Base-by-base conservation (phyloP, 2,888 invertebrate genomes). In the Willowsia nigromaculata region DNA sequence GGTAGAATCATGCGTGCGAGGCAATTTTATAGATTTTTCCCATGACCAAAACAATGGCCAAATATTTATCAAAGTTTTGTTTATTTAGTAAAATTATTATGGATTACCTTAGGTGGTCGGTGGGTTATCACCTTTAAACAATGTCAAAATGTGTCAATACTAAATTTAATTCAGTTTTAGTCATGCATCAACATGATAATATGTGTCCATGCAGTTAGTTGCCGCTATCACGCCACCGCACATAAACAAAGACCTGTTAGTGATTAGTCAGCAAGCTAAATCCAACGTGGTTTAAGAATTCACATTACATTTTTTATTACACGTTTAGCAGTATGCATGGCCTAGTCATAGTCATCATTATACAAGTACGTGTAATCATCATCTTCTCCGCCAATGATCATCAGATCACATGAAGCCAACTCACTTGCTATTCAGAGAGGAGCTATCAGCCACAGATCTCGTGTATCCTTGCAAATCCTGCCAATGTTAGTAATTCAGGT, bases 381-480 rank as follows among this genome's bases (percentile, higher is more conserved):
- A 84, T 53, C 84, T 76, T 33, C 76, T 59, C 50, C 53, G 43
- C 56, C 68, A 71, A 53, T 53, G 76, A 59, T 82, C 88, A 88
- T 88, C 37, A 88, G 74, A 88, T 88, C 88, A 74, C 82, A 88
- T 82, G 81, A 87, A 50, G 56, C 50, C 47, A 76, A 76, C 50
- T 71, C 4, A 76, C 71, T 74, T 18, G 71, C 6, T 9, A 40
- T 68, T 33, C 6, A 1, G 68, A 40, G 43, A 27, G 43, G 6
- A 62, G 15, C 27, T 30, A 88, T 88, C 88, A 88, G 88, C 30
- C 82, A 50, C 30, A 80, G 71, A 82, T 82, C 88, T 80, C 88
- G 88, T 88, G 88, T 50, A 88, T 82, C 82, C 88, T 82, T 82
- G 59, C 59, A 50, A 76, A 88, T 88, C 76, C 82, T 53, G 13